A percentile compares a stretch with the other conserved stretches of the same genome.
Evolutionary conservation across 2,888 invertebrate species (phyloP).

Genomic region (Podabrus alpinus): DNA sequence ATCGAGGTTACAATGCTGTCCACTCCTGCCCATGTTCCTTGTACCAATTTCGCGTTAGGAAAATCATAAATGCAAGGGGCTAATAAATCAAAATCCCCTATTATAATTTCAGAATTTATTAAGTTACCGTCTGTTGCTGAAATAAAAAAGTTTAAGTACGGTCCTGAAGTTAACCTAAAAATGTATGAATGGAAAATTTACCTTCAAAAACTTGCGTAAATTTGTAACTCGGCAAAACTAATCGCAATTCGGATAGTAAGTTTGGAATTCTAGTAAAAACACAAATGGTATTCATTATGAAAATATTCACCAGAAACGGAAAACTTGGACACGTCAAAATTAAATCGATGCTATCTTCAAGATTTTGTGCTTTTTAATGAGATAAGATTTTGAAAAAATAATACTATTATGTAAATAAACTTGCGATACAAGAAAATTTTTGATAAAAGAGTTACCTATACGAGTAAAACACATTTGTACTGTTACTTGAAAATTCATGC

Average conservation of each 20-base stretch:
- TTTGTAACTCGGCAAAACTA: conserved; percentile 41
- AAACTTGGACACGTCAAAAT: not conserved
- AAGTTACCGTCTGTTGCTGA: conserved; percentile 34
- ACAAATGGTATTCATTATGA: conserved; percentile 7
- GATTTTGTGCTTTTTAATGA: too few species aligned
- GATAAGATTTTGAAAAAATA: too few species aligned
- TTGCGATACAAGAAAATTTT: too few species aligned
- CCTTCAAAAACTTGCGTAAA: conserved; percentile 45
- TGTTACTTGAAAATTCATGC: not conserved
- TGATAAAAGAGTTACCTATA: too few species aligned
- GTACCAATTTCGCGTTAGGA: conserved; percentile 54
- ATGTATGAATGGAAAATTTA: conserved; percentile 24
- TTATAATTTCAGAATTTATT: conserved; percentile 50
- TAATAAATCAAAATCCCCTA: conserved; percentile 54
- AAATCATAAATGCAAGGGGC: conserved; percentile 50
- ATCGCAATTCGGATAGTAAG: conserved; percentile 44
- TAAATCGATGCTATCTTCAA: not conserved
- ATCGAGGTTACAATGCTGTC: conserved; percentile 47
- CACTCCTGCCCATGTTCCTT: conserved; percentile 58
- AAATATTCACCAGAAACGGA: not conserved
- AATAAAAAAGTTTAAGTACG: not conserved
- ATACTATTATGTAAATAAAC: too few species aligned
- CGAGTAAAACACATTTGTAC: too few species aligned
- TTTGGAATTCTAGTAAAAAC: conserved; percentile 36
- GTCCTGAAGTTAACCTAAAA: not conserved